phyloP scores from a whole-genome alignment of 2,888 invertebrate genomes.

The Melikaiella ostensackeni region DNA sequence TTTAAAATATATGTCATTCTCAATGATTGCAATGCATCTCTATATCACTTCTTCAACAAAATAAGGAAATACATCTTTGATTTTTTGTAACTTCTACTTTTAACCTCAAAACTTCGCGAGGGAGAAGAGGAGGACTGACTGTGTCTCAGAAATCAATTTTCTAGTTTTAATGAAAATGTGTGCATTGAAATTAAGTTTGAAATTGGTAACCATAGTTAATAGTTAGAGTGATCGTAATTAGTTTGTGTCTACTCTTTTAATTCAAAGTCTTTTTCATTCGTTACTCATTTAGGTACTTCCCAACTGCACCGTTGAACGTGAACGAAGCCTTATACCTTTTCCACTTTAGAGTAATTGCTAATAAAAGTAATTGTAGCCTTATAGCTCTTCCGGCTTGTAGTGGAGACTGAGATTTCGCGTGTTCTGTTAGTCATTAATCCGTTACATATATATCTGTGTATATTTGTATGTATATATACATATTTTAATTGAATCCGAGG shows the following conservation, averaged over 20 bases:
- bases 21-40: background rate
- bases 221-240: background rate
- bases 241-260: background rate
- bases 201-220: background rate
- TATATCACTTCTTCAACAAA: background rate
- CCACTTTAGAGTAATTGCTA: constrained; percentile 31
- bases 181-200: constrained; percentile 9
- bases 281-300: background rate
- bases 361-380: constrained; percentile 35
- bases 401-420: constrained; percentile 5
- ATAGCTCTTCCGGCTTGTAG: constrained; percentile 23
- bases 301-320: background rate
- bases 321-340: constrained; percentile 14
- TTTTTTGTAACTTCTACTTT: too few relatives aligned
- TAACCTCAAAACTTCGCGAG: too few relatives aligned
- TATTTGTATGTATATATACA: too few relatives aligned
- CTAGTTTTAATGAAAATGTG: background rate
- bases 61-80: too few relatives aligned
- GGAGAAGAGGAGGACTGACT: background rate
- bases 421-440: background rate
- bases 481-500: background rate
- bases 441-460: background rate
- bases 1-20: background rate
- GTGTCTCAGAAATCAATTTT: background rate
- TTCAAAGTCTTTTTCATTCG: background rate